phyloP scores from a whole-genome alignment of 2,888 invertebrate species.

The Panopea generosa region DNA sequence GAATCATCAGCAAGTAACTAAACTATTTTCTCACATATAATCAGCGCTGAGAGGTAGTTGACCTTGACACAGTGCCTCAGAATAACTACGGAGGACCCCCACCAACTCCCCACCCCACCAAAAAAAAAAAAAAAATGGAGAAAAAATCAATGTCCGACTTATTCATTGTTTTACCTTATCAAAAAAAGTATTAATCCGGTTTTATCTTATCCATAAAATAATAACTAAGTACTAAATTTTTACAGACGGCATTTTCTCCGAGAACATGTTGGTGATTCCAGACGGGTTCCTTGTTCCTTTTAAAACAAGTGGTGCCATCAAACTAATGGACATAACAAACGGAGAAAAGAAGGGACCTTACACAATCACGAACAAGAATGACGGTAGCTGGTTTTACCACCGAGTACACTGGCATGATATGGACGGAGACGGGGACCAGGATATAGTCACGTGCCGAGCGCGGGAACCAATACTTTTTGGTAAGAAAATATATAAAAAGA shows the following conservation, averaged over 20 bases:
- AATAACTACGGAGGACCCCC: too few species aligned
- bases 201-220: too few species aligned
- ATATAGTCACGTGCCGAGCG: slow-evolving; percentile 69
- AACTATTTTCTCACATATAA: too few species aligned
- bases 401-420: slow-evolving; percentile 69
- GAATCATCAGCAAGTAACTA: too few species aligned
- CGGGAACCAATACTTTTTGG: slow-evolving; percentile 55
- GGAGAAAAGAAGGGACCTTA: slow-evolving; percentile 28
- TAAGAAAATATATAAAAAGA: too few species aligned
- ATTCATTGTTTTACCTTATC: too few species aligned
- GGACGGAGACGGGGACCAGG: slow-evolving; percentile 71
- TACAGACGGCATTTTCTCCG: slow-evolving; percentile 41
- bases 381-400: slow-evolving; percentile 69
- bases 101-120: too few species aligned
- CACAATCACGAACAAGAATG: slow-evolving; percentile 36
- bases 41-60: too few species aligned
- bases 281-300: slow-evolving; percentile 72
- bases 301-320: slow-evolving; percentile 61
- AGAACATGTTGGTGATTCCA: slow-evolving; percentile 57
- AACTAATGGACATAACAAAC: slow-evolving; percentile 49
- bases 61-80: too few species aligned
- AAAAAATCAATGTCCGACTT: too few species aligned
- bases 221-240: too few species aligned
- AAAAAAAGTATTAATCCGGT: too few species aligned
- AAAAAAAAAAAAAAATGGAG: not conserved